Conservation (phyloP, 1,140 invertebrate genomes). For the Notospermus geniculatus region DNA sequence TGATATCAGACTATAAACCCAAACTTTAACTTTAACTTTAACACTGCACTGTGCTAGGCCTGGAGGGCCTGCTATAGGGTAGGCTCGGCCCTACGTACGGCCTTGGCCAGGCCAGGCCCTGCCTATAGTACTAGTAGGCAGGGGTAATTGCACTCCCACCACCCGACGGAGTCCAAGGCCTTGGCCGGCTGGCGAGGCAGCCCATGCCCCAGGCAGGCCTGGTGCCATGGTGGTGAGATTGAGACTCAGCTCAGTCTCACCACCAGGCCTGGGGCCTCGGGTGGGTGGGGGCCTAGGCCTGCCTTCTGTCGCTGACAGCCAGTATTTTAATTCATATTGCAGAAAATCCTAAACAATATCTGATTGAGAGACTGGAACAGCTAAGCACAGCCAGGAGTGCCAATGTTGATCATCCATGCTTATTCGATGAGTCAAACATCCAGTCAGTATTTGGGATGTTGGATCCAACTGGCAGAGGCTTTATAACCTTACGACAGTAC, state of each 20-base stretch:
- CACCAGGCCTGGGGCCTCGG: not conserved
- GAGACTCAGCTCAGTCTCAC: not conserved
- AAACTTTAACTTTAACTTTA: not conserved
- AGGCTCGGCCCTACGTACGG: no score
- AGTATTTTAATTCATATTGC: slow-evolving; percentile 8
- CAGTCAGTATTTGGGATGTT: slow-evolving; percentile 48
- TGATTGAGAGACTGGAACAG: slow-evolving; percentile 36
- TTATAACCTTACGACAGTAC: slow-evolving; percentile 42
- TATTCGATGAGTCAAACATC: slow-evolving; percentile 48
- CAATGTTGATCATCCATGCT: slow-evolving; percentile 31
- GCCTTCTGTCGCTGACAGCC: no score
- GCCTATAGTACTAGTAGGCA: not conserved
- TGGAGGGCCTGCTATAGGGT: no score
- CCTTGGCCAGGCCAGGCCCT: slow-evolving; percentile 2
- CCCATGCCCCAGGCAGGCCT: not conserved
- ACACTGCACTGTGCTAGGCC: no score
- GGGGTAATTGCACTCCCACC: not conserved
- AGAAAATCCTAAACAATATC: slow-evolving; percentile 40
- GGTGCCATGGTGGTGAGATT: not conserved
- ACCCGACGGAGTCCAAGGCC: not conserved
- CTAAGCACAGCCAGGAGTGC: slow-evolving; percentile 35
- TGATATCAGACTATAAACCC: no score
- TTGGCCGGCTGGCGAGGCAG: no score
- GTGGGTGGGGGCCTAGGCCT: not conserved
- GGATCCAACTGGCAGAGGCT: slow-evolving; percentile 43